Evolutionary conservation across 2,888 invertebrate species (phyloP).

Genomic region (Panopea generosa): DNA sequence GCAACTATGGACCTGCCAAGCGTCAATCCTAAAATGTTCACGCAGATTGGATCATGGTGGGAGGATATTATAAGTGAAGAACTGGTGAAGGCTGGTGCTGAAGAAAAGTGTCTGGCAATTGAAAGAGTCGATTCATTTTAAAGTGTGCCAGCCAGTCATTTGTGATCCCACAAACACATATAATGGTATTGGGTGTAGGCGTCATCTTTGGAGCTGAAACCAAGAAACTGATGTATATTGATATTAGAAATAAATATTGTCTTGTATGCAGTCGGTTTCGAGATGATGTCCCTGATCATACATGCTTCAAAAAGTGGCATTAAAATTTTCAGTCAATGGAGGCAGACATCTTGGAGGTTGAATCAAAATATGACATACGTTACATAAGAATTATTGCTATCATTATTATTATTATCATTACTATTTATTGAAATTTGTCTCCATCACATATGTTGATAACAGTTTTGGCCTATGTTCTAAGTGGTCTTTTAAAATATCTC

Average conservation of each 20-base stretch:
- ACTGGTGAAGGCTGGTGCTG: slow-evolving; percentile 26
- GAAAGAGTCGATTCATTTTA: slow-evolving; percentile 33
- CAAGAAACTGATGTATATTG: slow-evolving; percentile 58
- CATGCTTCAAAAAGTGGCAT: slow-evolving; percentile 29
- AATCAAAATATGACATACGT: slow-evolving; percentile 26
- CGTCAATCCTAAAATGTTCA: too few relatives aligned
- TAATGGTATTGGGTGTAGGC: slow-evolving; percentile 61
- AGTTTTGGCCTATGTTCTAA: too few relatives aligned
- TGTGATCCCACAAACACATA: slow-evolving; percentile 61
- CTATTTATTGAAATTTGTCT: too few relatives aligned
- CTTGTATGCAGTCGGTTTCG: too few relatives aligned
- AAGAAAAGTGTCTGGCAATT: slow-evolving; percentile 47
- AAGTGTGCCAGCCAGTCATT: slow-evolving; percentile 57
- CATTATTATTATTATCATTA: too few relatives aligned
- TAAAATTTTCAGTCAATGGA: neutral
- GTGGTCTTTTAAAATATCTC: too few relatives aligned
- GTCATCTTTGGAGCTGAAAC: slow-evolving; percentile 54
- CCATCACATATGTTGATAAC: too few relatives aligned
- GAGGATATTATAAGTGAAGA: slow-evolving; percentile 20
- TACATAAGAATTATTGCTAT: slow-evolving; percentile 26
- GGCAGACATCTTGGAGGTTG: slow-evolving; percentile 49
- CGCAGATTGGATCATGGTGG: slow-evolving; percentile 52
- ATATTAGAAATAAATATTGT: slow-evolving; percentile 35
- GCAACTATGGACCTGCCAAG: slow-evolving; percentile 40
- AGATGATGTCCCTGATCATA: slow-evolving; percentile 15